phyloP scores from a whole-genome alignment of 37 sponge, comb jelly and placozoan species.

The Haliclona indistincta region DNA sequence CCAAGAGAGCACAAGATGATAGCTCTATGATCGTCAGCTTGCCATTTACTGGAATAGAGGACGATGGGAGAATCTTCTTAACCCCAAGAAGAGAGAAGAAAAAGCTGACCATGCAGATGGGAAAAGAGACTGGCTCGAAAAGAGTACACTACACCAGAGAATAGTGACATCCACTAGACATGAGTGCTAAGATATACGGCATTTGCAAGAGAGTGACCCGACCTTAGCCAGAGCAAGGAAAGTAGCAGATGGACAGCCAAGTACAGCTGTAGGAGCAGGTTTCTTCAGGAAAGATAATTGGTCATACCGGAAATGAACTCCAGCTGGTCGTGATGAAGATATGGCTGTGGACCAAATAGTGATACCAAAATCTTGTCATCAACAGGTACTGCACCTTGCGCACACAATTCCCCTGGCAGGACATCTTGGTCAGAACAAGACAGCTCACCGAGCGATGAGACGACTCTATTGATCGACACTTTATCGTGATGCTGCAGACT shows the following conservation, averaged over 20 bases:
- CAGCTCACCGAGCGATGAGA: background rate
- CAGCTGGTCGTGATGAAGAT: background rate
- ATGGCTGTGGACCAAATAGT: conserved; percentile 1
- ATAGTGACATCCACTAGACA: background rate
- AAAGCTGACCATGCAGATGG: too few relatives aligned
- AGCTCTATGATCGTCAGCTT: too few relatives aligned
- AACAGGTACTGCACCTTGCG: background rate
- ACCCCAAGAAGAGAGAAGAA: too few relatives aligned
- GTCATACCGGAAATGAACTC: background rate
- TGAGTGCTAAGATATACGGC: background rate
- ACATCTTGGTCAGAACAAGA: conserved; percentile 18
- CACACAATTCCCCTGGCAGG: conserved; percentile 16
- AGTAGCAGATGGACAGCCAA: background rate
- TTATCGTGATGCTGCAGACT: background rate
- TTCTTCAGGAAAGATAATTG: background rate
- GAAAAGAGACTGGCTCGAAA: too few relatives aligned
- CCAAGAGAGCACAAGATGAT: too few relatives aligned
- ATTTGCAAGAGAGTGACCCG: background rate
- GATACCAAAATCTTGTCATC: background rate
- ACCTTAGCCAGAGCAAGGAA: background rate
- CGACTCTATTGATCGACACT: conserved; percentile 2
- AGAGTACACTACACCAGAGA: too few relatives aligned
- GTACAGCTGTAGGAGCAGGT: background rate
- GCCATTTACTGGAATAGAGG: too few relatives aligned
- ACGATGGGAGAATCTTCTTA: too few relatives aligned